A percentile compares a stretch with the other conserved stretches of the same genome.
Conservation (phyloP, 2,797 vertebrate species). For the Lerista edwardsae region DNA sequence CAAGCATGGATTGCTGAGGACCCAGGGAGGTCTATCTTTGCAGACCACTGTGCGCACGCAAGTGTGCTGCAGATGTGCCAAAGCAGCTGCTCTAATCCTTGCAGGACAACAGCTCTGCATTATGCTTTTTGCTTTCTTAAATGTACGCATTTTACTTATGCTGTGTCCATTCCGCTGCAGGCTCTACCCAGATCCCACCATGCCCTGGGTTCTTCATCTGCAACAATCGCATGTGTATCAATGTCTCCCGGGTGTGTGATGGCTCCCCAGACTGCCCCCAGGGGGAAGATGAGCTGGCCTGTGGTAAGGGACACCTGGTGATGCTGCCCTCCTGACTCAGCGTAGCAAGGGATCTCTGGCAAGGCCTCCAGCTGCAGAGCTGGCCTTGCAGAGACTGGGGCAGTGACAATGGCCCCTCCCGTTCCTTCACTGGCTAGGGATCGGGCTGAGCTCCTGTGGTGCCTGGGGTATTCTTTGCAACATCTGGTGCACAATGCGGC, state of each 20-base stretch:
- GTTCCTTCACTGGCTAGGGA: background rate
- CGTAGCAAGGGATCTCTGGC: rapidly evolving
- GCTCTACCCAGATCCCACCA: slow-evolving; percentile 79
- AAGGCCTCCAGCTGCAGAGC: too few relatives aligned
- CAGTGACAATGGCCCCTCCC: background rate
- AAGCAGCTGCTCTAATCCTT: too few relatives aligned
- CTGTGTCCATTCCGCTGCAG: slow-evolving; percentile 47
- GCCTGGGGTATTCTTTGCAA: too few relatives aligned
- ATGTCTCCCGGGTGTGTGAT: slow-evolving; percentile 78
- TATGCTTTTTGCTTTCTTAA: too few relatives aligned
- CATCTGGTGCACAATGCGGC: too few relatives aligned
- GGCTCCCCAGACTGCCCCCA: slow-evolving; percentile 79
- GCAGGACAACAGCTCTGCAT: too few relatives aligned
- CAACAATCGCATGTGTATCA: slow-evolving; percentile 80
- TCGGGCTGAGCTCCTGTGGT: too few relatives aligned
- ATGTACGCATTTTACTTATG: too few relatives aligned
- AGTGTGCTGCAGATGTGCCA: too few relatives aligned
- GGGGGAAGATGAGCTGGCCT: slow-evolving; percentile 85
- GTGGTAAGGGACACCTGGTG: slow-evolving; percentile 71
- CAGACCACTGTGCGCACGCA: too few relatives aligned
- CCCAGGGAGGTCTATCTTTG: too few relatives aligned
- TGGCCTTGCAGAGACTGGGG: background rate
- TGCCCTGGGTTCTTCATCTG: slow-evolving; percentile 84
- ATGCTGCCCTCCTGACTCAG: rapidly evolving
- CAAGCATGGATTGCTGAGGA: too few relatives aligned